A percentile compares a stretch with the other conserved stretches of the same genome.
Evolutionary conservation across 2,113 vertebrate species (phyloP).

Genomic region (Onychostruthus taczanowskii): DNA sequence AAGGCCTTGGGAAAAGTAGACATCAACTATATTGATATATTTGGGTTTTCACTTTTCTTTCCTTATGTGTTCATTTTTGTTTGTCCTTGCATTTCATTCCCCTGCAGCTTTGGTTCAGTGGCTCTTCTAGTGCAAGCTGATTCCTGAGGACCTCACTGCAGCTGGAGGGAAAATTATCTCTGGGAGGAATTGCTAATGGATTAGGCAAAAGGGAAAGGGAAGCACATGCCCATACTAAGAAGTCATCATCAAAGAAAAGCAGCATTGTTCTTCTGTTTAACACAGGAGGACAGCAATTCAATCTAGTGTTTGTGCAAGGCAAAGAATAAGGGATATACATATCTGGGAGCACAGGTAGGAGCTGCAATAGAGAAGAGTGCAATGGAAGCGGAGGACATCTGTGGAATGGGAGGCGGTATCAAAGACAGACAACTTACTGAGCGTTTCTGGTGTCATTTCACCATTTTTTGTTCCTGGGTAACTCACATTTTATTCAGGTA

Average conservation of each 20-base stretch:
- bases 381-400: constrained; percentile 24
- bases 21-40: neutral
- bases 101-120: neutral
- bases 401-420: constrained; percentile 5
- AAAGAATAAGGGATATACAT: neutral
- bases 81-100: neutral
- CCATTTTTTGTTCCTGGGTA: constrained; percentile 44
- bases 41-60: neutral
- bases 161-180: neutral
- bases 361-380: constrained; percentile 21
- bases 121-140: neutral
- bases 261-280: constrained; percentile 20
- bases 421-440: neutral
- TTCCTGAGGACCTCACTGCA: neutral
- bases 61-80: neutral
- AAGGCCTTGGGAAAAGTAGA: neutral
- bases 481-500: constrained; percentile 22
- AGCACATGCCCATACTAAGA: neutral
- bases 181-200: neutral
- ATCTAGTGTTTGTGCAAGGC: neutral
- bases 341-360: neutral
- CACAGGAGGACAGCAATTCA: neutral
- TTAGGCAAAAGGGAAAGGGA: neutral
- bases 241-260: constrained; percentile 10
- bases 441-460: constrained; percentile 13